Evolutionary conservation across 2,797 vertebrate species (phyloP).

Genomic region (Gallinago solitaria): DNA sequence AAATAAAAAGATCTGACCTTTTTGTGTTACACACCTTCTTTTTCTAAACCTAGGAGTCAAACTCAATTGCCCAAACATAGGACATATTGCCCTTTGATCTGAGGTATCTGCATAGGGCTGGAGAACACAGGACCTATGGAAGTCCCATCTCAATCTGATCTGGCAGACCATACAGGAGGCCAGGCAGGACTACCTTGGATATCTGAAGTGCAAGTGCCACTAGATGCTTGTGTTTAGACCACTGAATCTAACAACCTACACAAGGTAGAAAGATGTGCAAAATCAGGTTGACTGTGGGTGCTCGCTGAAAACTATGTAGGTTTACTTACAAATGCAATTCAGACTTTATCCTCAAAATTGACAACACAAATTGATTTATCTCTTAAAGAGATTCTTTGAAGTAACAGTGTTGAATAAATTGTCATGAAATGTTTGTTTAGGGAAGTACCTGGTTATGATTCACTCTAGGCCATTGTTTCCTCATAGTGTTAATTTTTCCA

Average conservation of each 20-base stretch:
- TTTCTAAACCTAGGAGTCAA: not conserved
- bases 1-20: not conserved
- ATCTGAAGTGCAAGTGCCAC: not conserved
- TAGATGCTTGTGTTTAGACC: not conserved
- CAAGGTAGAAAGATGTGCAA: not conserved
- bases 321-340: not conserved
- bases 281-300: not conserved
- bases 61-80: not conserved
- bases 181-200: not conserved
- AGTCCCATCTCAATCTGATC: not conserved
- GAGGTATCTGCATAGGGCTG: not conserved
- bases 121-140: not conserved
- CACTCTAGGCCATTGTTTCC: not conserved
- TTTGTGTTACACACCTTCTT: not conserved
- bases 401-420: not conserved
- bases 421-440: not conserved
- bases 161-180: not conserved
- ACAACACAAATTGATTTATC: not conserved
- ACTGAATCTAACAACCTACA: not conserved
- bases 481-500: not conserved
- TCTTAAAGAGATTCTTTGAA: not conserved
- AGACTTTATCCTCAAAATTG: not conserved
- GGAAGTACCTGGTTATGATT: not conserved
- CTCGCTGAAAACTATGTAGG: not conserved
- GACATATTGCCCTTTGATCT: not conserved